Percentiles rank a stretch among this genome's conserved stretches.
Evolutionary conservation across 2,888 invertebrate genomes (phyloP).

Genomic region (Tipula helvola): DNA sequence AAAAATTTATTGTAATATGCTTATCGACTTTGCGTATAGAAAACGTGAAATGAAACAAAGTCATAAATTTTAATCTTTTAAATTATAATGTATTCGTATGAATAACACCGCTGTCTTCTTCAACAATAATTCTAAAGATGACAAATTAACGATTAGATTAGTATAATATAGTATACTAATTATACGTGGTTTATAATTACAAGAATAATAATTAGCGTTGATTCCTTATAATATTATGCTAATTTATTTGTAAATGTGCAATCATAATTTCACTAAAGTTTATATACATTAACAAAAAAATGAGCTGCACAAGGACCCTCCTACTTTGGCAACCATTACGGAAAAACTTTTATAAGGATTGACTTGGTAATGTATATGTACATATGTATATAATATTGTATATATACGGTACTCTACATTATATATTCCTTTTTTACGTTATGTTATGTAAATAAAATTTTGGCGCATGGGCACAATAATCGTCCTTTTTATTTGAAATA

Average conservation of each 20-base stretch:
- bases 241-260: background rate
- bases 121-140: background rate
- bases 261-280: background rate
- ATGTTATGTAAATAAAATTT: background rate
- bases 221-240: background rate
- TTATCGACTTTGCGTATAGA: background rate
- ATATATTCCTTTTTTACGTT: background rate
- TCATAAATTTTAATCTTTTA: background rate
- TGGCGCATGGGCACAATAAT: background rate
- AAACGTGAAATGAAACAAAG: background rate
- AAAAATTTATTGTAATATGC: background rate
- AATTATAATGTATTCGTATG: background rate
- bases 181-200: background rate
- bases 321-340: background rate
- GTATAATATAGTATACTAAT: background rate
- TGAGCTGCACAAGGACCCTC: background rate
- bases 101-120: background rate
- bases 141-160: background rate
- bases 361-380: background rate
- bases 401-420: background rate
- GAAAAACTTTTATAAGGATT: background rate
- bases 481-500: background rate
- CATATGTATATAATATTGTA: too few species aligned
- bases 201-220: background rate
- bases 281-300: background rate